These are phyloP conservation scores for Oreochromis aureus DNA, from an alignment of 2,113 vertebrate genomes.

Conservation along the genomic window DNA sequence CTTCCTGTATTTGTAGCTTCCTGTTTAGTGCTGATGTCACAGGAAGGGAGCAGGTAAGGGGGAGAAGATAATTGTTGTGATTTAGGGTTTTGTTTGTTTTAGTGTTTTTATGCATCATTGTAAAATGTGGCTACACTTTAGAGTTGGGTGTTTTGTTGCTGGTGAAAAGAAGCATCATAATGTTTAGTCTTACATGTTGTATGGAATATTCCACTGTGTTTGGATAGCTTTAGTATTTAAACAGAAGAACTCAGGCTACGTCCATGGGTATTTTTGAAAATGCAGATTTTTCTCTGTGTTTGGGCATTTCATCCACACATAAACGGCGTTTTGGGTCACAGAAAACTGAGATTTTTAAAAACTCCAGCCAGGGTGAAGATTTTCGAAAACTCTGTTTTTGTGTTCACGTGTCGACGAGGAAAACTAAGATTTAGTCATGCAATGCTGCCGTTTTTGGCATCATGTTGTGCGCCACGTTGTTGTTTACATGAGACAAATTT, in stretches of 20 bases:
- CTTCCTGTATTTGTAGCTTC: no score
- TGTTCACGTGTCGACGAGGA: no score
- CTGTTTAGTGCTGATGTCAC: no score
- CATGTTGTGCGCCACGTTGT: background rate
- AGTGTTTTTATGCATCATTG: no score
- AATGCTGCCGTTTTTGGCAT: no score
- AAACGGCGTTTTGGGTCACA: background rate
- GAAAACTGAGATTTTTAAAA: background rate
- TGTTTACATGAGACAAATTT: background rate
- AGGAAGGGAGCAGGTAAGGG: no score
- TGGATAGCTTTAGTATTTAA: background rate
- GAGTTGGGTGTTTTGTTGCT: background rate
- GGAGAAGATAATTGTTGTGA: no score
- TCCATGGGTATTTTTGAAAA: background rate
- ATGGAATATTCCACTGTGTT: background rate
- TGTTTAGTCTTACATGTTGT: background rate
- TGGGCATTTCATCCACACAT: background rate
- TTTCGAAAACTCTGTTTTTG: background rate
- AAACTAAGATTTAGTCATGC: background rate
- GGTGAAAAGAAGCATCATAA: background rate
- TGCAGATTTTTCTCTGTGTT: background rate
- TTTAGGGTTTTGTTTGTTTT: no score
- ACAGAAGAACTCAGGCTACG: background rate
- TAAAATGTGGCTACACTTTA: background rate
- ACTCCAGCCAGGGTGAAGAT: background rate